Evolutionary conservation across 1,140 invertebrate species (phyloP).

Genomic region (Heliconius hermathena): DNA sequence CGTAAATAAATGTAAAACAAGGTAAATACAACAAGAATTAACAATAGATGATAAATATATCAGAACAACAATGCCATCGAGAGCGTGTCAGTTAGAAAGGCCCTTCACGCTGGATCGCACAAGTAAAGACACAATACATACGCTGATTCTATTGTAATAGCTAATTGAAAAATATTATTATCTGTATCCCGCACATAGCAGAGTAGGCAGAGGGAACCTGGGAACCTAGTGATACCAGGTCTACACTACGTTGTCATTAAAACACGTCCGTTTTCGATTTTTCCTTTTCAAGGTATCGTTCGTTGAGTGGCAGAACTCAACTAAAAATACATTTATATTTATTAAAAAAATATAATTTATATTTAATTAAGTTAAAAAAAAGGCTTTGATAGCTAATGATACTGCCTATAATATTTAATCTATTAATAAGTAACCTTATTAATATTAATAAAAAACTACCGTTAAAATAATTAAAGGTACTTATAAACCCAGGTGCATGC

Average conservation of each 20-base stretch:
- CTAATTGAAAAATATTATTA: neutral
- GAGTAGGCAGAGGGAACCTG: too few relatives aligned
- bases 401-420: too few relatives aligned
- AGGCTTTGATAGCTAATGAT: neutral
- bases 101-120: constrained; percentile 30
- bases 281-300: too few relatives aligned
- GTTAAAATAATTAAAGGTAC: neutral
- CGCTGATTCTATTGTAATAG: neutral
- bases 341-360: neutral
- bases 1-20: neutral
- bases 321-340: too few relatives aligned
- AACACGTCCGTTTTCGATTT: too few relatives aligned
- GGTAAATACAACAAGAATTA: neutral
- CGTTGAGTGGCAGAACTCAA: too few relatives aligned
- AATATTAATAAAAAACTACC: neutral
- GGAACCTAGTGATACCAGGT: too few relatives aligned
- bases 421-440: too few relatives aligned
- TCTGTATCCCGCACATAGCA: too few relatives aligned
- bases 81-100: constrained; percentile 33
- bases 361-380: neutral
- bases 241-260: too few relatives aligned
- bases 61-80: constrained; percentile 21
- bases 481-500: neutral
- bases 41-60: constrained; percentile 20
- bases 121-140: constrained; percentile 10